Evolutionary conservation across 2,797 vertebrate genomes (phyloP).

Genomic region (Momotus momota): DNA sequence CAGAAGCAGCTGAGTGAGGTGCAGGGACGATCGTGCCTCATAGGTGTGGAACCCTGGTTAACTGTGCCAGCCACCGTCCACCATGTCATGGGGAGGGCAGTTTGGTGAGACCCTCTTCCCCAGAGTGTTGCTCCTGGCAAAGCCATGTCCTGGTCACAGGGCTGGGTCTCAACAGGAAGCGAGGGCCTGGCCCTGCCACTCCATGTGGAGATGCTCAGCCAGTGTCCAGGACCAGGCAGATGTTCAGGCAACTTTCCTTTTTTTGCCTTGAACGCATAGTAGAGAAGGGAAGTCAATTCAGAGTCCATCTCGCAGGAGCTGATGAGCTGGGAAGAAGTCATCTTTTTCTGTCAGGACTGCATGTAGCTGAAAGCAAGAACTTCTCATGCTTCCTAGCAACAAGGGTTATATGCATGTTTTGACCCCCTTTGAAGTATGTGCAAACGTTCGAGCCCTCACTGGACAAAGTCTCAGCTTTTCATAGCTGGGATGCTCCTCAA

Average conservation of each 20-base stretch:
- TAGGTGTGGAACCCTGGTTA: not conserved
- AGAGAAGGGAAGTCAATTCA: not conserved
- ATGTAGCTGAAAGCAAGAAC: not conserved
- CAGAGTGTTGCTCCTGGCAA: not conserved
- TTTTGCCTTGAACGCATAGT: not conserved
- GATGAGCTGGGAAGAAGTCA: not conserved
- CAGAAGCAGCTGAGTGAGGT: not conserved
- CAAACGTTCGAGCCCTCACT: not conserved
- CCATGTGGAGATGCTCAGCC: not conserved
- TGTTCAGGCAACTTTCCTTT: not conserved
- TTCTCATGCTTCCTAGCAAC: not conserved
- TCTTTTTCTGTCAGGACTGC: not conserved
- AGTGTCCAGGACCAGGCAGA: not conserved
- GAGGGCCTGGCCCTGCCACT: not conserved
- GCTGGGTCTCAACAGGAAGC: not conserved
- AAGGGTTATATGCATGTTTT: not conserved
- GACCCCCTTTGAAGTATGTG: not conserved
- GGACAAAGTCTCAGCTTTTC: not conserved
- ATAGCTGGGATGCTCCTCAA: not conserved
- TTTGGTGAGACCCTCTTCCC: not conserved
- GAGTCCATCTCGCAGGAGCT: not conserved
- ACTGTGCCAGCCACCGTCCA: rapidly evolving
- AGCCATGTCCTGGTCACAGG: not conserved
- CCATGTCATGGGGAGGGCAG: not conserved
- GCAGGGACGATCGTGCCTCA: not conserved